These are phyloP conservation scores for Sciurus carolinensis DNA, from an alignment of 2,797 vertebrate genomes.

Conservation along the genomic window DNA sequence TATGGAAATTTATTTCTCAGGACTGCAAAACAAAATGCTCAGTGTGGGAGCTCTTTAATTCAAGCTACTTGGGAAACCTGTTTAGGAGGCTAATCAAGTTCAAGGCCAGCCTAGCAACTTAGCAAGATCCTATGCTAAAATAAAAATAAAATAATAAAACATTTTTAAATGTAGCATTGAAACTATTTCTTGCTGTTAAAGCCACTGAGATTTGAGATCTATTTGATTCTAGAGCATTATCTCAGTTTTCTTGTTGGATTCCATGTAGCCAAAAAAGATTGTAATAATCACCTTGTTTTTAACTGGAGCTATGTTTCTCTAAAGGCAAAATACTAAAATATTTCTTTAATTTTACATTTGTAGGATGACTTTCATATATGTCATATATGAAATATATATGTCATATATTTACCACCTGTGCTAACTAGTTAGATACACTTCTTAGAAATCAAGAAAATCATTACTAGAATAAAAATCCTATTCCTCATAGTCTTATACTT, in stretches of 20 bases:
- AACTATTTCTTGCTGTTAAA: background rate
- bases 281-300: background rate
- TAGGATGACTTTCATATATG: background rate
- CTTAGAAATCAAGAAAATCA: conserved; percentile 1
- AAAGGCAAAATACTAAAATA: background rate
- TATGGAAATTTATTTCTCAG: no score
- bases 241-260: background rate
- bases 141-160: no score
- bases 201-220: background rate
- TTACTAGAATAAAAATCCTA: background rate
- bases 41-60: no score
- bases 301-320: background rate
- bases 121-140: no score
- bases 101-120: no score
- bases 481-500: background rate
- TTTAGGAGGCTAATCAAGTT: no score
- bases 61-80: no score
- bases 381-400: no score
- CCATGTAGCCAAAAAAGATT: background rate
- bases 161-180: no score
- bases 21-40: no score
- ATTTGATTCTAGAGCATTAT: background rate
- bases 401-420: background rate
- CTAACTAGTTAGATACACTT: background rate
- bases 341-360: background rate